Evolutionary conservation across 2,797 vertebrate species (phyloP).

Genomic region (Onychomys arenicola): DNA sequence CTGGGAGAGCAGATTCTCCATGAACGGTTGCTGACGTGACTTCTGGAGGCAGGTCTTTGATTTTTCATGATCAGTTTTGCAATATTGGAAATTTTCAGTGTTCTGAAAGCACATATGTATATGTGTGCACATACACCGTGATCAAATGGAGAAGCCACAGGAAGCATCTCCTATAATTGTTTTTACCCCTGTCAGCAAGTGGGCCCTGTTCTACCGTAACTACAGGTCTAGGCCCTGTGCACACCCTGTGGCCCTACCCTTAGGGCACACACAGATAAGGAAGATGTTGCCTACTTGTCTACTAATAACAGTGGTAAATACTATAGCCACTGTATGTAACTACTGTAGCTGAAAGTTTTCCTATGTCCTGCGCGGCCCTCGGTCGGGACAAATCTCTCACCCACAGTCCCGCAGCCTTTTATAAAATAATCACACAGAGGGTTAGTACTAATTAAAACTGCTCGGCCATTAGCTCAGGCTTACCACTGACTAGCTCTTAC

Average conservation of each 20-base stretch:
- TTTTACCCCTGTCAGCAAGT: neutral
- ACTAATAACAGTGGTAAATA: neutral
- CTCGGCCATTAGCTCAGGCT: too few relatives aligned
- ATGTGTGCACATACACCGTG: neutral
- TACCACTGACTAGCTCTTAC: too few relatives aligned
- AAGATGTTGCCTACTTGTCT: too few relatives aligned
- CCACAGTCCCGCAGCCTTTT: too few relatives aligned
- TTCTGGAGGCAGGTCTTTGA: constrained; percentile 35
- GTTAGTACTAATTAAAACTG: too few relatives aligned
- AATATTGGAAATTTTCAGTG: constrained; percentile 32
- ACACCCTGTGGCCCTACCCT: fast-evolving
- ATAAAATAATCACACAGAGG: too few relatives aligned
- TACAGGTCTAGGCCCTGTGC: neutral
- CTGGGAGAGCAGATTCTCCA: neutral
- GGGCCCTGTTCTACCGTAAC: neutral
- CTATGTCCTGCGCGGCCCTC: too few relatives aligned
- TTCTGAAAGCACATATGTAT: neutral
- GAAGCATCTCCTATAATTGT: neutral
- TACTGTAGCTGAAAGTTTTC: too few relatives aligned
- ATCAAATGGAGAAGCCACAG: neutral
- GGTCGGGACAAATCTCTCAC: too few relatives aligned
- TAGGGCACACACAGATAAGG: fast-evolving
- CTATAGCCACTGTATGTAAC: too few relatives aligned
- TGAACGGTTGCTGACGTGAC: neutral
- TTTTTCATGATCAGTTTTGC: neutral